phyloP scores from a whole-genome alignment of 2,888 invertebrate species.

The Leptinotarsa rubiginosa region DNA sequence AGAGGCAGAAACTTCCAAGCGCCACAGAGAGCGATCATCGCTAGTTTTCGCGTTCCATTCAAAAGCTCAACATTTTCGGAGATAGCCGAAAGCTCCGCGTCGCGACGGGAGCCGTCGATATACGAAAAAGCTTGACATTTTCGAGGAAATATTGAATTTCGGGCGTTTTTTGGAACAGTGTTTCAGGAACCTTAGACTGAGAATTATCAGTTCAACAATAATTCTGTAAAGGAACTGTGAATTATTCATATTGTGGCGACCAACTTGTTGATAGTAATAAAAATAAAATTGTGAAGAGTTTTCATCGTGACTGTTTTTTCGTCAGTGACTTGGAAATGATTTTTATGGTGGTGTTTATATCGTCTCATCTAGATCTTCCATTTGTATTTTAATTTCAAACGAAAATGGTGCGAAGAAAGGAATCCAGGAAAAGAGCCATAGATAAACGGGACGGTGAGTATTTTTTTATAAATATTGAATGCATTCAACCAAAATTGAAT shows the following conservation, averaged over 20 bases:
- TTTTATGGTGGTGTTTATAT: slow-evolving; percentile 8
- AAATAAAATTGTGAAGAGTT: background rate
- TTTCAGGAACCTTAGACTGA: background rate
- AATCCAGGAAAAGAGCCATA: slow-evolving; percentile 24
- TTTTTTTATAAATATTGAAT: background rate
- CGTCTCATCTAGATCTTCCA: background rate
- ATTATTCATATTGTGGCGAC: background rate
- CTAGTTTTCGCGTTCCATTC: slow-evolving; percentile 26
- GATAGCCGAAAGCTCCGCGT: slow-evolving; percentile 10
- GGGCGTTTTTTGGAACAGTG: background rate
- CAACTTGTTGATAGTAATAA: background rate
- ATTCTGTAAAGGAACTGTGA: background rate
- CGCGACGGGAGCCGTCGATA: background rate
- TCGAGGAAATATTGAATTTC: background rate
- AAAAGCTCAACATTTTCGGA: slow-evolving; percentile 23
- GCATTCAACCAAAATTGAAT: background rate
- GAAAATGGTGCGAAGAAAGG: slow-evolving; percentile 22
- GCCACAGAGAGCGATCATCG: slow-evolving; percentile 14
- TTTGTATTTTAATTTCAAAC: background rate
- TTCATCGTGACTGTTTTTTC: background rate
- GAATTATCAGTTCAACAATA: too few relatives aligned
- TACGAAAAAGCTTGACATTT: background rate
- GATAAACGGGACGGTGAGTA: slow-evolving; percentile 22
- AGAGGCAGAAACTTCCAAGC: slow-evolving; percentile 15
- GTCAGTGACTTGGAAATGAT: background rate